phyloP scores from a whole-genome alignment of 2,888 invertebrate species.

The Adelognathus sp. region DNA sequence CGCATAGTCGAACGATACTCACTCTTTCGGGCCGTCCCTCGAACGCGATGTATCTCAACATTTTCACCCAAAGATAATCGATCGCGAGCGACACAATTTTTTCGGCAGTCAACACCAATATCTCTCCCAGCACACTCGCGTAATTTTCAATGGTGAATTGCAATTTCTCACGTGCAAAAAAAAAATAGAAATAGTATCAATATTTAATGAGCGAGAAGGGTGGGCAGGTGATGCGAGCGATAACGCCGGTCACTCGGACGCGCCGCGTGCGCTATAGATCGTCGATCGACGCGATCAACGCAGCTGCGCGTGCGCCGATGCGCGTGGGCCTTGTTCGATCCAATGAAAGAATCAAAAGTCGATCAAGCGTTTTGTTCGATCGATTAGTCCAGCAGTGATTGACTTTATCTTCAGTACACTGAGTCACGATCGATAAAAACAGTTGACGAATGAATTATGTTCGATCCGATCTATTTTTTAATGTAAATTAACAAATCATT shows the following conservation, averaged over 20 bases:
- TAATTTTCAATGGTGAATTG: background rate
- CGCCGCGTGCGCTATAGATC: background rate
- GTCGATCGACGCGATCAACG: slow-evolving; percentile 25
- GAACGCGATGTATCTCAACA: slow-evolving; percentile 53
- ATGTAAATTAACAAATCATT: too few species aligned
- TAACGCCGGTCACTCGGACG: background rate
- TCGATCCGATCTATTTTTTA: too few species aligned
- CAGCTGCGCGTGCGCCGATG: background rate
- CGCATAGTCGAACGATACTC: slow-evolving; percentile 43
- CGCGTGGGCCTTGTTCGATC: slow-evolving; percentile 18
- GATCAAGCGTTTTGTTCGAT: slow-evolving; percentile 20
- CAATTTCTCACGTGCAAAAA: background rate
- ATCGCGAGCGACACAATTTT: background rate
- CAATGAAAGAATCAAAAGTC: slow-evolving; percentile 36
- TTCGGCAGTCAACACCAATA: background rate
- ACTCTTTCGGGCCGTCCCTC: slow-evolving; percentile 51
- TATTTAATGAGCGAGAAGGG: background rate
- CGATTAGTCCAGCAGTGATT: slow-evolving; percentile 52
- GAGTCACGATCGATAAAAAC: background rate
- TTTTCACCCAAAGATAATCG: slow-evolving; percentile 15
- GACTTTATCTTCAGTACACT: slow-evolving; percentile 45
- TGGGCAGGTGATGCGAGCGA: background rate
- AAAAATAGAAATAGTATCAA: background rate
- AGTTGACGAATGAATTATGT: background rate
- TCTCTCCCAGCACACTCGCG: background rate